Percentiles rank a stretch among this genome's conserved stretches.
Evolutionary conservation across 2,113 vertebrate genomes (phyloP).

Genomic region (Pangasianodon hypophthalmus): DNA sequence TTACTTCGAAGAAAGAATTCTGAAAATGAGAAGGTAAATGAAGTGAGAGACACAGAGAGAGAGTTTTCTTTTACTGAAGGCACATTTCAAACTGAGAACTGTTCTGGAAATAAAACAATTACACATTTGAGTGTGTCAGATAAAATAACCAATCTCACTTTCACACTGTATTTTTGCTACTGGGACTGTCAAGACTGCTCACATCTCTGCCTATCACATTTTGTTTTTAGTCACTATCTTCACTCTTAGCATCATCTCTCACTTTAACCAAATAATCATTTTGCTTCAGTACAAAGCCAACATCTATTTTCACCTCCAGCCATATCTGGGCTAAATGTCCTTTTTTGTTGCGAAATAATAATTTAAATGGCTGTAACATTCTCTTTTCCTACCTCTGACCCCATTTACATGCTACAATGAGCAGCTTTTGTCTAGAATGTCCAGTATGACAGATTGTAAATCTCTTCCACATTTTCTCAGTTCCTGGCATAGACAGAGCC

Average conservation of each 20-base stretch:
- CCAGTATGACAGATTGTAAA: slow-evolving; percentile 6
- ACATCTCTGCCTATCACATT: not conserved
- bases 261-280: not conserved
- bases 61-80: not conserved
- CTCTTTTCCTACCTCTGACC: slow-evolving; percentile 13
- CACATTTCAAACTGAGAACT: not conserved
- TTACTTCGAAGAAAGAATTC: not conserved
- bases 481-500: slow-evolving; percentile 1
- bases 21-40: not conserved
- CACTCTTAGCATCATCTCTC: not conserved
- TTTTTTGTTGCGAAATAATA: not conserved
- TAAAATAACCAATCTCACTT: not conserved
- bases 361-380: not conserved
- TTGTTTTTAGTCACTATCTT: slow-evolving; percentile 6
- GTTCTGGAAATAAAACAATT: not conserved
- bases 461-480: slow-evolving; percentile 12
- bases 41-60: not conserved
- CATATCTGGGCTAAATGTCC: not conserved
- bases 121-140: slow-evolving; percentile 17
- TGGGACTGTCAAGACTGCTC: not conserved
- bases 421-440: slow-evolving; percentile 16
- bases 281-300: not conserved
- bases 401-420: slow-evolving; percentile 21
- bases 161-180: slow-evolving; percentile 1
- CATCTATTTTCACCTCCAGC: not conserved